These are phyloP conservation scores for Picathartes gymnocephalus DNA, from an alignment of 2,113 vertebrate species.

Conservation along the genomic window DNA sequence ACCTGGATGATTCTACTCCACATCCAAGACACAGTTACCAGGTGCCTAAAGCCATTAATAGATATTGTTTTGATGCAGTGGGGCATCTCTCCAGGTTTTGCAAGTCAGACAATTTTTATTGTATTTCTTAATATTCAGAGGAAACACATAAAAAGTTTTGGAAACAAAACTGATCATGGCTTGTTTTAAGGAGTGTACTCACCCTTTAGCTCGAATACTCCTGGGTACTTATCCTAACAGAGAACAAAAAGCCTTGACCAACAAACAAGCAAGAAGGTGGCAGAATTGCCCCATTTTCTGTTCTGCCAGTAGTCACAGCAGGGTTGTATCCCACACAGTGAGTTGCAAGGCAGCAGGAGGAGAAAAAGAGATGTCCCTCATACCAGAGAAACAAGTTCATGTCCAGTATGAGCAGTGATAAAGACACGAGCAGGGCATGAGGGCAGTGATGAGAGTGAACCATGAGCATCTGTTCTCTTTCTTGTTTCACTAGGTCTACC, in stretches of 20 bases:
- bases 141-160: not conserved
- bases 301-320: not conserved
- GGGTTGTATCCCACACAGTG: too few species aligned
- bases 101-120: not conserved
- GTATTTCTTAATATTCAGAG: not conserved
- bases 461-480: not conserved
- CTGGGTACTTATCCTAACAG: not conserved
- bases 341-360: not conserved
- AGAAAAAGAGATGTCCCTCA: not conserved
- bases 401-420: not conserved
- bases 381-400: not conserved
- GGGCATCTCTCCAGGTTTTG: not conserved
- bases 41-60: not conserved
- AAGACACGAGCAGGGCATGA: not conserved
- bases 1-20: not conserved
- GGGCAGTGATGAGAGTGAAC: not conserved
- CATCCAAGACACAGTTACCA: not conserved
- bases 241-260: not conserved
- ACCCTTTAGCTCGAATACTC: not conserved
- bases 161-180: not conserved
- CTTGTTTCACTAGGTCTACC: not conserved
- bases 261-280: not conserved
- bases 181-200: not conserved
- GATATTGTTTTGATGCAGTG: not conserved
- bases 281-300: not conserved